Conservation (phyloP, 1,140 invertebrate species). For the Drosophila arizonae region DNA sequence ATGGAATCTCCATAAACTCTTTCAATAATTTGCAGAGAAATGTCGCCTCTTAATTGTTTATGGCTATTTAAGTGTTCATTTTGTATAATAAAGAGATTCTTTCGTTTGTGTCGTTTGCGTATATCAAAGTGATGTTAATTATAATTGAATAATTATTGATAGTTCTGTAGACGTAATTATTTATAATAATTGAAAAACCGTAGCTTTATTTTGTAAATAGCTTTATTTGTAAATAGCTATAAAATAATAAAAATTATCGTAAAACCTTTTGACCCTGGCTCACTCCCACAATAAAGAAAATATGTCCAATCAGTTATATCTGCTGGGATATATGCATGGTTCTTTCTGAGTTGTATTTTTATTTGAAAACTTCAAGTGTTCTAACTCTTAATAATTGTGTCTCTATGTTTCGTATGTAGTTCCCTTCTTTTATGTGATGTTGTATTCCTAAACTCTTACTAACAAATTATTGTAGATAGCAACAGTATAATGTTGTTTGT, state of each 20-base stretch:
- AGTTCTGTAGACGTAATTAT: background rate
- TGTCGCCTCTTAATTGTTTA: slow-evolving; percentile 10
- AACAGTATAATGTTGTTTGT: background rate
- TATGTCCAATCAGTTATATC: background rate
- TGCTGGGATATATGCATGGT: background rate
- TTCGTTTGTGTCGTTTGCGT: background rate
- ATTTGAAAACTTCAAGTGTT: slow-evolving; percentile 7
- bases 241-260: background rate
- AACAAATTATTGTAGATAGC: background rate
- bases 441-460: background rate
- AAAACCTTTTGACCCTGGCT: background rate
- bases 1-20: slow-evolving; percentile 64
- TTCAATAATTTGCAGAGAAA: slow-evolving; percentile 56
- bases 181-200: background rate
- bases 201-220: background rate
- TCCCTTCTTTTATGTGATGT: background rate
- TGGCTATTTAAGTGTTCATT: slow-evolving; percentile 3
- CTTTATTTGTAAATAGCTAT: background rate
- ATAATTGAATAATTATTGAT: background rate
- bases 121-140: slow-evolving; percentile 8
- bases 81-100: slow-evolving; percentile 12
- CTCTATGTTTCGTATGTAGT: background rate
- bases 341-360: slow-evolving; percentile 27
- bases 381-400: background rate
- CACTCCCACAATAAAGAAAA: background rate